A percentile compares a stretch with the other conserved stretches of the same genome.
Conservation (phyloP, 1,140 invertebrate genomes). For the Drosophila sproati region DNA sequence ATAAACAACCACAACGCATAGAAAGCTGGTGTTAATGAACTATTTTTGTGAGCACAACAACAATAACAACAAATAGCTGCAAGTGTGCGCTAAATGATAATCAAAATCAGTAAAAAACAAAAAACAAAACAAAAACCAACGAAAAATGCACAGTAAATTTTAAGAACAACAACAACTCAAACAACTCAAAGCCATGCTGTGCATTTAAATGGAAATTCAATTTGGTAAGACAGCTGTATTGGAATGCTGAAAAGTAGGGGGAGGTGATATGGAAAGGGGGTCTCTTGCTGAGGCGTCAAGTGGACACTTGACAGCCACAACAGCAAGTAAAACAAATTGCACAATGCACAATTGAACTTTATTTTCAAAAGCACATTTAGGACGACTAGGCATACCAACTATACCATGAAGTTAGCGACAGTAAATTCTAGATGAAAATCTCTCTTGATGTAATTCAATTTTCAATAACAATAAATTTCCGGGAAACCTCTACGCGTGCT, state of each 20-base stretch:
- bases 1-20: constrained; percentile 32
- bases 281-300: constrained; percentile 31
- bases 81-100: constrained; percentile 67
- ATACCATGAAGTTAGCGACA: background rate
- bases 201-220: constrained; percentile 47
- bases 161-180: constrained; percentile 10
- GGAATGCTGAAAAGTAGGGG: too few species aligned
- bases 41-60: constrained; percentile 42
- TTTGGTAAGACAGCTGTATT: constrained; percentile 21
- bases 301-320: constrained; percentile 37
- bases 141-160: background rate
- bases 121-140: constrained; percentile 24
- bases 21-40: constrained; percentile 80
- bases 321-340: constrained; percentile 33
- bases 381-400: background rate
- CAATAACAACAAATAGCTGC: constrained; percentile 45
- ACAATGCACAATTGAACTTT: constrained; percentile 20
- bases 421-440: background rate
- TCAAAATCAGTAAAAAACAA: constrained; percentile 33
- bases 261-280: background rate
- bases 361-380: background rate
- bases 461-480: too few species aligned
- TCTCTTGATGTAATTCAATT: too few species aligned
- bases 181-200: constrained; percentile 18
- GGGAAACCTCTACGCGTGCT: too few species aligned